Percentiles rank a stretch among this genome's conserved stretches.
Evolutionary conservation across 1,140 invertebrate species (phyloP).

Genomic region (Sitobion miscanthi): DNA sequence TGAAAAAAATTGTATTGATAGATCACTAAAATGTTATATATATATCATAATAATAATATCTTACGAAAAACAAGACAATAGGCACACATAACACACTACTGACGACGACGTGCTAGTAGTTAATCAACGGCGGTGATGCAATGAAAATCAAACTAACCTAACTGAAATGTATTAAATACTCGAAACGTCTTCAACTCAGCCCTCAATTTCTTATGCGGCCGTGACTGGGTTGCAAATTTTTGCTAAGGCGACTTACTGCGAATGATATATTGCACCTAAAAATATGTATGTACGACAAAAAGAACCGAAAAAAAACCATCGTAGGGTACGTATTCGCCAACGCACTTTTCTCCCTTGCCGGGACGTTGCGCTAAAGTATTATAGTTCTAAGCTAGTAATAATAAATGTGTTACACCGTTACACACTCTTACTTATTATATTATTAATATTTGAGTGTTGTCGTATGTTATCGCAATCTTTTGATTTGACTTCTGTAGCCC

Average conservation of each 20-base stretch:
- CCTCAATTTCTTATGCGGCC: not conserved
- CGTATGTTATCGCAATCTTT: no score
- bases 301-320: not conserved
- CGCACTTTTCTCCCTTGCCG: not conserved
- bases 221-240: constrained; percentile 8
- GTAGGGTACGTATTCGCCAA: not conserved
- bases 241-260: not conserved
- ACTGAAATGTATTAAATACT: constrained; percentile 22
- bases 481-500: no score
- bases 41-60: not conserved
- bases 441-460: not conserved
- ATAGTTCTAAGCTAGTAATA: not conserved
- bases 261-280: not conserved
- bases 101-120: not conserved
- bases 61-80: not conserved
- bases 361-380: not conserved
- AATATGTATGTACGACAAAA: not conserved
- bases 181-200: not conserved
- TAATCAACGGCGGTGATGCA: constrained; percentile 4
- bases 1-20: no score
- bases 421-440: not conserved
- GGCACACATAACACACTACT: not conserved
- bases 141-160: constrained; percentile 34
- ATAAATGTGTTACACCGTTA: not conserved
- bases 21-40: no score